A percentile compares a stretch with the other conserved stretches of the same genome.
Conservation (phyloP, 2,113 vertebrate species). For the Centrocercus urophasianus region DNA sequence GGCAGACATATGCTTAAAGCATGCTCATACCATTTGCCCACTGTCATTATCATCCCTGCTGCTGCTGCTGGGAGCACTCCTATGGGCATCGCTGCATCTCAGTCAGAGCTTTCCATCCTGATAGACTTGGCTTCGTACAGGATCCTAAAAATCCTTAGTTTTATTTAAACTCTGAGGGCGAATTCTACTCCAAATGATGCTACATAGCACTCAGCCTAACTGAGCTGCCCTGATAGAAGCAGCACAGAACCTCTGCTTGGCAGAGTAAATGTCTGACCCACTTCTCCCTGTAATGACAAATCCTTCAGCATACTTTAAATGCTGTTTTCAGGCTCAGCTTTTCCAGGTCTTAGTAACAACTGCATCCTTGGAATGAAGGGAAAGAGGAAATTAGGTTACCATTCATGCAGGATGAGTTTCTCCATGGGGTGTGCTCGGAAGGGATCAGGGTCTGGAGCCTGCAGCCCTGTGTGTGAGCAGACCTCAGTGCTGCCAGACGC, state of each 20-base stretch:
- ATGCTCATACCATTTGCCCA: neutral
- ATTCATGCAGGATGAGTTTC: neutral
- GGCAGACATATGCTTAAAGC: neutral
- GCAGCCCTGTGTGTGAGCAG: neutral
- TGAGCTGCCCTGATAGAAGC: conserved; percentile 15
- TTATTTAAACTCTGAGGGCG: conserved; percentile 2
- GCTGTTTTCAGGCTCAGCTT: conserved; percentile 20
- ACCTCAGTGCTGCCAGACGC: neutral
- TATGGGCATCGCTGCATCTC: neutral
- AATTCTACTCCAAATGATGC: neutral
- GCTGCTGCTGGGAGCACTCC: neutral
- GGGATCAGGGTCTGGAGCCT: neutral
- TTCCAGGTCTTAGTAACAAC: neutral
- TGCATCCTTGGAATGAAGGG: neutral
- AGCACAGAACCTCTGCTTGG: neutral
- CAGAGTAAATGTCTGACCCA: neutral
- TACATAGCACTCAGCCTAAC: neutral
- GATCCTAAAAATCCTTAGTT: neutral
- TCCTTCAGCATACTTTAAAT: neutral
- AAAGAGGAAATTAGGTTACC: neutral
- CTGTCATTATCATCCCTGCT: neutral
- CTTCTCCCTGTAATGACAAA: conserved; percentile 29
- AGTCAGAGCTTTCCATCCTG: neutral
- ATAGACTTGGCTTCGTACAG: neutral
- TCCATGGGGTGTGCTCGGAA: neutral